Percentiles rank a stretch among this genome's conserved stretches.
phyloP scores from a whole-genome alignment of 2,113 vertebrate species.

The Spea multiplicata region DNA sequence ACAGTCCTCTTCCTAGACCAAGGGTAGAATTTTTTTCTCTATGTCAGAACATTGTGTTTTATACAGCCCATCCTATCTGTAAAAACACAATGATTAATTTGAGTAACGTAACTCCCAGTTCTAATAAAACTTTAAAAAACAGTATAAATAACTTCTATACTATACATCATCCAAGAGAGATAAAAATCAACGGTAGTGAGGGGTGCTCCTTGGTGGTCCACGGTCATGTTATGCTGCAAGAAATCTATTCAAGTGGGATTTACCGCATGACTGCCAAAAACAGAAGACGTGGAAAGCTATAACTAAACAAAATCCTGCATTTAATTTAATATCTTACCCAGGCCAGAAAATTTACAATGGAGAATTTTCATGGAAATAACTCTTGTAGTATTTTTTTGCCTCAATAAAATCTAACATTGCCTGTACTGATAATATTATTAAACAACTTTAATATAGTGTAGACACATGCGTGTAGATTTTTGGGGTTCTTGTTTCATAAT shows the following conservation, averaged over 20 bases:
- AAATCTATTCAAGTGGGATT: constrained; percentile 8
- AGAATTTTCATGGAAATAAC: too few species aligned
- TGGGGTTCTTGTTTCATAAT: too few species aligned
- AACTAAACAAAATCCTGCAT: background rate
- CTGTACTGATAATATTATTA: too few species aligned
- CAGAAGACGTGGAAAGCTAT: background rate
- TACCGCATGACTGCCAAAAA: constrained; percentile 5
- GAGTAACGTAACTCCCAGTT: background rate
- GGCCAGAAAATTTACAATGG: too few species aligned
- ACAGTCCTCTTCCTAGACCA: constrained; percentile 4
- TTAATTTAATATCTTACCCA: background rate
- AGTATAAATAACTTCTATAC: background rate
- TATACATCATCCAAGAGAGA: background rate
- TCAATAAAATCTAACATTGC: too few species aligned
- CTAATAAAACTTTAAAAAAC: background rate
- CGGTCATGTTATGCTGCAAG: background rate
- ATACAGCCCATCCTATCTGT: background rate
- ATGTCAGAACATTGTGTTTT: constrained; percentile 3
- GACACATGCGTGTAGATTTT: too few species aligned
- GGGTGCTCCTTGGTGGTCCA: constrained; percentile 19
- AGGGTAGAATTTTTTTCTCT: background rate
- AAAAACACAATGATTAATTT: background rate
- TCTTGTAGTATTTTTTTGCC: too few species aligned
- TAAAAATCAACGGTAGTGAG: background rate
- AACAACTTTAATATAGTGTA: too few species aligned